Percentiles rank a stretch among this genome's conserved stretches.
phyloP scores from a whole-genome alignment of 1,140 invertebrate species.

The Bombus superbus region DNA sequence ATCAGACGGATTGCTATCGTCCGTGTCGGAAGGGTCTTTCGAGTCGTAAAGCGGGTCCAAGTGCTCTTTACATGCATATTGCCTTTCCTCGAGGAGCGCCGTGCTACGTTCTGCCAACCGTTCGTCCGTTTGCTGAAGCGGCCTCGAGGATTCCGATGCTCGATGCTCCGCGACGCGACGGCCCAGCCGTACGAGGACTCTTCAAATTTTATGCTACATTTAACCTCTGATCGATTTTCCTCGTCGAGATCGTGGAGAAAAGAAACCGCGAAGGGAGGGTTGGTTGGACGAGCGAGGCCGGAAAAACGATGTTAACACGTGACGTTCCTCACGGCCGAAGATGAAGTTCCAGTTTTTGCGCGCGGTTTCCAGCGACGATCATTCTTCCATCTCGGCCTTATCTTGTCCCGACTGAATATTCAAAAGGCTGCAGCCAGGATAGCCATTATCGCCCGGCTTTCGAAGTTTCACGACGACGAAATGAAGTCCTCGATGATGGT shows the following conservation, averaged over 20 bases:
- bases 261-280: slow-evolving; percentile 35
- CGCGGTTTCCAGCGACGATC: slow-evolving; percentile 38
- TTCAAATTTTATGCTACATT: slow-evolving; percentile 72
- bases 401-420: slow-evolving; percentile 13
- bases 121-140: slow-evolving; percentile 25
- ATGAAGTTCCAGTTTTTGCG: slow-evolving; percentile 11
- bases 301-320: slow-evolving; percentile 52
- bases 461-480: neutral
- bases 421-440: neutral
- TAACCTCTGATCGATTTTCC: slow-evolving; percentile 67
- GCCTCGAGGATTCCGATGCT: slow-evolving; percentile 44
- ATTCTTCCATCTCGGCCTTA: slow-evolving; percentile 29
- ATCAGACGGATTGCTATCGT: slow-evolving; percentile 44
- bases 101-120: neutral
- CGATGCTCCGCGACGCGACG: neutral
- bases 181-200: slow-evolving; percentile 6
- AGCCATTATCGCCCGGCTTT: slow-evolving; percentile 2
- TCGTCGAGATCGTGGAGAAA: neutral
- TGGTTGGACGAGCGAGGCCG: neutral
- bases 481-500: neutral
- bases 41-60: slow-evolving; percentile 53
- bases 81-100: slow-evolving; percentile 38
- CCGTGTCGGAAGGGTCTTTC: slow-evolving; percentile 39
- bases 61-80: slow-evolving; percentile 62
- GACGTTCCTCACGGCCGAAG: neutral